Conservation (phyloP, 2,888 invertebrate genomes). For the Siphlonurus alternatus region DNA sequence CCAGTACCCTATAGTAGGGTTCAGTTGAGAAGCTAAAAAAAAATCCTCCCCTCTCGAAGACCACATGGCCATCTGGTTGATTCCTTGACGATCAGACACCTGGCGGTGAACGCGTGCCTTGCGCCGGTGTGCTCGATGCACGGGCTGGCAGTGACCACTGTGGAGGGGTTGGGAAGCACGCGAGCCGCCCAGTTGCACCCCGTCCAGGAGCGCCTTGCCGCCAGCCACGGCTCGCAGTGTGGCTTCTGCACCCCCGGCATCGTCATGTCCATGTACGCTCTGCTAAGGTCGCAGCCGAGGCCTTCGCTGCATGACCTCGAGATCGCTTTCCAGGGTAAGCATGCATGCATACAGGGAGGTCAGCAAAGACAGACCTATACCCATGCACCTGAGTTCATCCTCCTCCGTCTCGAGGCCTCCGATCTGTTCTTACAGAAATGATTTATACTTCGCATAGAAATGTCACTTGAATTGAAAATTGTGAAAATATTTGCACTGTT, state of each 20-base stretch:
- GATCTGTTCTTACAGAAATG: background rate
- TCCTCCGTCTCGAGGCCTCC: background rate
- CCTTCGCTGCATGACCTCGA: slow-evolving; percentile 64
- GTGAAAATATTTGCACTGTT: too few relatives aligned
- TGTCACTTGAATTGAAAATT: too few relatives aligned
- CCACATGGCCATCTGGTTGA: too few relatives aligned
- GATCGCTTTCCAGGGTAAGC: slow-evolving; percentile 59
- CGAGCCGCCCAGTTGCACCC: slow-evolving; percentile 62
- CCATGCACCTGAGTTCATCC: background rate
- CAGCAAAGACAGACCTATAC: too few relatives aligned
- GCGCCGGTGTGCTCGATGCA: slow-evolving; percentile 75
- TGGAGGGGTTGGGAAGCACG: slow-evolving; percentile 82
- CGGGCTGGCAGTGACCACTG: slow-evolving; percentile 76
- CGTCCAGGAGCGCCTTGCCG: slow-evolving; percentile 73
- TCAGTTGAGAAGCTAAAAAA: too few relatives aligned
- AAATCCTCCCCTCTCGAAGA: too few relatives aligned
- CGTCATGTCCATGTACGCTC: slow-evolving; percentile 91
- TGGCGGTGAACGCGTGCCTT: slow-evolving; percentile 78
- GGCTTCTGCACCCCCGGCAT: slow-evolving; percentile 94
- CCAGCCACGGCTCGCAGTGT: slow-evolving; percentile 87
- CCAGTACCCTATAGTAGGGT: too few relatives aligned
- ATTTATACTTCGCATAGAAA: too few relatives aligned
- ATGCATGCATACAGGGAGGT: background rate
- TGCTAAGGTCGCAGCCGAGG: slow-evolving; percentile 45
- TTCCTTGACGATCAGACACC: too few relatives aligned